Evolutionary conservation across 1,140 invertebrate species (phyloP).

Genomic region (Drosophila sturtevanti): DNA sequence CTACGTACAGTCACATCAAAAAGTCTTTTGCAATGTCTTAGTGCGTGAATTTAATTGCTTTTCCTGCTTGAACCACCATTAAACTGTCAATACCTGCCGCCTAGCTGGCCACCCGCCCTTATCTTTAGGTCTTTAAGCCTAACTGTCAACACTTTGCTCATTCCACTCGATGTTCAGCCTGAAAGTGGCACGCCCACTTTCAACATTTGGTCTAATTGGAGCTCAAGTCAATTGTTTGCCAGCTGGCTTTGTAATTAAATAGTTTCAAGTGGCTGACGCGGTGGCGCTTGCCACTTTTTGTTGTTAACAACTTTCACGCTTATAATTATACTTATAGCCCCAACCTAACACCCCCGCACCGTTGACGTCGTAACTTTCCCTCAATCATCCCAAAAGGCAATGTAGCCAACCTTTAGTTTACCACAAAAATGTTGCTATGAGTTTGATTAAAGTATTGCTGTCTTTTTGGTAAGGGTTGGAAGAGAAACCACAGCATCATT

Average conservation of each 20-base stretch:
- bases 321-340: slow-evolving; percentile 58
- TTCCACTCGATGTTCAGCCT: neutral
- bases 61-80: slow-evolving; percentile 15
- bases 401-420: neutral
- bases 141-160: slow-evolving; percentile 6
- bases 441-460: neutral
- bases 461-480: slow-evolving; percentile 12
- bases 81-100: slow-evolving; percentile 40
- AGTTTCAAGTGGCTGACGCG: slow-evolving; percentile 66
- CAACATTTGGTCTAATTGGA: slow-evolving; percentile 65
- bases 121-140: neutral
- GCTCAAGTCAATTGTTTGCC: slow-evolving; percentile 72
- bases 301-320: slow-evolving; percentile 70
- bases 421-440: slow-evolving; percentile 17
- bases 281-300: slow-evolving; percentile 65
- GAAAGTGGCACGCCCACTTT: neutral
- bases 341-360: neutral
- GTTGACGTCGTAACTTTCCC: neutral
- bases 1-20: slow-evolving; percentile 37
- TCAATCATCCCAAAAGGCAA: too few species aligned
- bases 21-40: slow-evolving; percentile 7
- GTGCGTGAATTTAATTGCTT: slow-evolving; percentile 45
- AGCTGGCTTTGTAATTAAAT: slow-evolving; percentile 75
- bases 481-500: slow-evolving; percentile 27
- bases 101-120: neutral